Base-by-base conservation (phyloP, 2,113 vertebrate species). In the Dendrocopos noguchii region DNA sequence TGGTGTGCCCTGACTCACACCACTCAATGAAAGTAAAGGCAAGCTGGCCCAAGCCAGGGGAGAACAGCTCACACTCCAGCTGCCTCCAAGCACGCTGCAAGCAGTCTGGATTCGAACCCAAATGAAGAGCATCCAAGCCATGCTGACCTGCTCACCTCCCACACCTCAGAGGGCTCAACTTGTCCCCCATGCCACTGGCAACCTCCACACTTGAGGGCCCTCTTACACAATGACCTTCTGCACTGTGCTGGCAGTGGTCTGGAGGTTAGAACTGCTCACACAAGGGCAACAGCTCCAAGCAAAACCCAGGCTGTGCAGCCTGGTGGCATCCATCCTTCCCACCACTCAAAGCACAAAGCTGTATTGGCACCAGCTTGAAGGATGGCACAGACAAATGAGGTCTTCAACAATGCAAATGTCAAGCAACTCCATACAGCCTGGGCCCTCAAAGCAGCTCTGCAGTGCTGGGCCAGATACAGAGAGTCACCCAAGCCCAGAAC, bases 1-100 rank as follows among this genome's bases (percentile, higher is more conserved):
- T 82, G 88, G 80, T 64, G 65, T 88, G 79, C 68, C 82, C 72
- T 91, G 91, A 95, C 87, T 91, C 93, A 91, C 52, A 12, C 39
- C 36, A 15, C 19, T 47, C 63, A 80, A 78, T 53, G 47, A 87
- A 90, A 93, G 90, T 60, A 78, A 56, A 85, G 90, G 73, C 82
- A 90, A 92, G 76, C 65, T 64, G 83, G 73, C 65, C 88, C 68
- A 88, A 77, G 77, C 70, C 86, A 93, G 0, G 1, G 60, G 72
- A 95, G 65, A 67, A 94, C 72, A 91, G 72, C 76, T 95, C 91
- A 91, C 1, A 3, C 46, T 71, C 24, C 75, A 67, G 67, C 77
- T 55, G 60, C 70, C 93, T 86, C 71, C 65, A 33, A 77, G 77
- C 70, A 61, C 6, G 4, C 57, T 19, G 52, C 42, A 53, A 50